Percentiles rank a stretch among this genome's conserved stretches.
These are phyloP conservation scores for Amblyteles armatorius DNA, from an alignment of 2,888 invertebrate species.

Conservation along the genomic window DNA sequence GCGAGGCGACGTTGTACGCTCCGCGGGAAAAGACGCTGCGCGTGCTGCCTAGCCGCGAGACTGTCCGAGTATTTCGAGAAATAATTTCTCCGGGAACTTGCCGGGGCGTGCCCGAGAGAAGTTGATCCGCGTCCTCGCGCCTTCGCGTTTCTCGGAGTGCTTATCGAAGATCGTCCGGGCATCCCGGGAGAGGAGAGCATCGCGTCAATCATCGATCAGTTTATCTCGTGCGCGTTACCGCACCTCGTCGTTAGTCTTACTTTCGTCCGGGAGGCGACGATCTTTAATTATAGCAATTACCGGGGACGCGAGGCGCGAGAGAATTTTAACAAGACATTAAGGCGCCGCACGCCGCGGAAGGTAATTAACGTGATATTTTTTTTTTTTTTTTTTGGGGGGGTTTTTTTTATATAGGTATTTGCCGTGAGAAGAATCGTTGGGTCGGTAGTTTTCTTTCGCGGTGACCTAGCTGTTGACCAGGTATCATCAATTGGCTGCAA, in stretches of 20 bases:
- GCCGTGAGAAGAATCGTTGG: neutral
- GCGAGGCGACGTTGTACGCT: neutral
- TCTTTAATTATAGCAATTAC: conserved; percentile 63
- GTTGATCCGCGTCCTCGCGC: neutral
- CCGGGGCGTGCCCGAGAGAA: conserved; percentile 22
- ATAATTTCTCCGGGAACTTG: conserved; percentile 61
- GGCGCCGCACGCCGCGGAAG: conserved; percentile 29
- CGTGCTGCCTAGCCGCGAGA: neutral
- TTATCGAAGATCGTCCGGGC: neutral
- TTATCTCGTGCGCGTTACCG: conserved; percentile 9
- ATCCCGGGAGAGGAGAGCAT: neutral
- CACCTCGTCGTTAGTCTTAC: conserved; percentile 44
- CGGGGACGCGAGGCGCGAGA: conserved; percentile 39
- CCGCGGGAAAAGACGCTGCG: conserved; percentile 1
- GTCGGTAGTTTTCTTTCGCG: neutral
- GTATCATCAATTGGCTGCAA: conserved; percentile 1
- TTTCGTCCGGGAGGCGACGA: conserved; percentile 36
- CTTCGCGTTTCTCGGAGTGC: conserved; percentile 7
- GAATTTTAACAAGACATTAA: conserved; percentile 64
- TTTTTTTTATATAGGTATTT: neutral
- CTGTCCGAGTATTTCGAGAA: conserved; percentile 61
- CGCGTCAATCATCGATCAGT: conserved; percentile 47
- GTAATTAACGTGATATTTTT: conserved; percentile 51
- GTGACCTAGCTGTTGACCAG: neutral
- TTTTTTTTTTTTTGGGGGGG: neutral